These are phyloP conservation scores for Platycheirus rosarum DNA, from an alignment of 2,888 invertebrate genomes.

Conservation along the genomic window DNA sequence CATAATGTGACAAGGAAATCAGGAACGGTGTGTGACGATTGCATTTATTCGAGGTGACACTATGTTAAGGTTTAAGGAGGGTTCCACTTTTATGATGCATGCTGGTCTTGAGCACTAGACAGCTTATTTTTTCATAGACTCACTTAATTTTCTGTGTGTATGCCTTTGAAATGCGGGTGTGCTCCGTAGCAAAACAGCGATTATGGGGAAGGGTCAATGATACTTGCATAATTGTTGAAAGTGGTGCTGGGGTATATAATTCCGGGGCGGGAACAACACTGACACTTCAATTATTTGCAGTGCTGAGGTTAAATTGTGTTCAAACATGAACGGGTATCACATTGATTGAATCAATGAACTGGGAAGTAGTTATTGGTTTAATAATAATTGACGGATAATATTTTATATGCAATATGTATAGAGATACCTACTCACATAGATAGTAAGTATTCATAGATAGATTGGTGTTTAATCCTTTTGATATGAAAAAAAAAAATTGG, in stretches of 20 bases:
- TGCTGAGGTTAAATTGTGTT: slow-evolving; percentile 45
- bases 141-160: slow-evolving; percentile 4
- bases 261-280: slow-evolving; percentile 26
- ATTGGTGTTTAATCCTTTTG: too few relatives aligned
- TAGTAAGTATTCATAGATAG: too few relatives aligned
- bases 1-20: slow-evolving; percentile 68
- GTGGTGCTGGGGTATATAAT: slow-evolving; percentile 29
- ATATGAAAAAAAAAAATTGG: too few relatives aligned
- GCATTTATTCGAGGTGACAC: slow-evolving; percentile 59
- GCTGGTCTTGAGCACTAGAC: slow-evolving; percentile 41
- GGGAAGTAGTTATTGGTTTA: slow-evolving; percentile 40
- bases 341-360: slow-evolving; percentile 43
- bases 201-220: slow-evolving; percentile 40
- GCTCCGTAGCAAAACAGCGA: background rate
- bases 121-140: slow-evolving; percentile 22
- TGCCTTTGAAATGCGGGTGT: slow-evolving; percentile 62
- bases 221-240: slow-evolving; percentile 33
- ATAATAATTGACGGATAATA: background rate
- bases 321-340: slow-evolving; percentile 50
- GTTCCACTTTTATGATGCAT: slow-evolving; percentile 36
- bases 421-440: too few relatives aligned
- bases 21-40: slow-evolving; percentile 40
- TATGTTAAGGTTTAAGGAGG: slow-evolving; percentile 29
- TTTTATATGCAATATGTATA: too few relatives aligned
- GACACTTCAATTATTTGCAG: slow-evolving; percentile 70